Evolutionary conservation across 2,797 vertebrate genomes (phyloP).

Genomic region (Cuculus canorus): DNA sequence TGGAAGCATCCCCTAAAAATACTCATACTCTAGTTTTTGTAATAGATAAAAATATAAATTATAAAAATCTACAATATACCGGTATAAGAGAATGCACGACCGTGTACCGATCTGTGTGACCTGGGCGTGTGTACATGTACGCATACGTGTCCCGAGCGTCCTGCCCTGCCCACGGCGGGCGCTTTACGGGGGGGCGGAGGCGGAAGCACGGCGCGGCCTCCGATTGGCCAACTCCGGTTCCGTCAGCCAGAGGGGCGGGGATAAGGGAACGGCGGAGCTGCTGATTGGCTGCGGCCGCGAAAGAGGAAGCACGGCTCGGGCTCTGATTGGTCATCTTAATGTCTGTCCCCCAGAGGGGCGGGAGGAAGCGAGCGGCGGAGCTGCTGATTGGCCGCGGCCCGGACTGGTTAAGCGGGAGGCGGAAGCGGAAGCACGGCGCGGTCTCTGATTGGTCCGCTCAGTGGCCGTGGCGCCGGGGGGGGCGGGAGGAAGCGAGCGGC

Average conservation of each 20-base stretch:
- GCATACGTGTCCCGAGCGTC: rapidly evolving
- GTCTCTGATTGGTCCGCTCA: no score
- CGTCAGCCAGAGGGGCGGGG: background rate
- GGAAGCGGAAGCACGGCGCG: background rate
- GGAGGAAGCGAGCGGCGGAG: background rate
- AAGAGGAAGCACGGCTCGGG: no score
- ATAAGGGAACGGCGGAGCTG: background rate
- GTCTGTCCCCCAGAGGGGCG: background rate
- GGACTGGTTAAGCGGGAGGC: no score
- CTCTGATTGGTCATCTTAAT: no score
- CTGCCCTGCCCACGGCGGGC: background rate
- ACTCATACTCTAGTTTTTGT: rapidly evolving
- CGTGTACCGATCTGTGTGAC: rapidly evolving
- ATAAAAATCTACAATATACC: rapidly evolving
- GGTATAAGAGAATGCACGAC: rapidly evolving
- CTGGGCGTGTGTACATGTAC: rapidly evolving
- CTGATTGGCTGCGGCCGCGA: background rate
- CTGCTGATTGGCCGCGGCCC: no score
- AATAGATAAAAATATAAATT: rapidly evolving
- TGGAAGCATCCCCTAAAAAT: background rate
- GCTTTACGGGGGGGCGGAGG: slow-evolving; percentile 37
- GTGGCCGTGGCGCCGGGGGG: no score
- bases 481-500: no score
- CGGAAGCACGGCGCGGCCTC: background rate
- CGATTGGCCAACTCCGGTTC: background rate